Percentiles rank a stretch among this genome's conserved stretches.
Conservation (phyloP, 2,113 vertebrate species). For the Zosterops hypoxanthus region DNA sequence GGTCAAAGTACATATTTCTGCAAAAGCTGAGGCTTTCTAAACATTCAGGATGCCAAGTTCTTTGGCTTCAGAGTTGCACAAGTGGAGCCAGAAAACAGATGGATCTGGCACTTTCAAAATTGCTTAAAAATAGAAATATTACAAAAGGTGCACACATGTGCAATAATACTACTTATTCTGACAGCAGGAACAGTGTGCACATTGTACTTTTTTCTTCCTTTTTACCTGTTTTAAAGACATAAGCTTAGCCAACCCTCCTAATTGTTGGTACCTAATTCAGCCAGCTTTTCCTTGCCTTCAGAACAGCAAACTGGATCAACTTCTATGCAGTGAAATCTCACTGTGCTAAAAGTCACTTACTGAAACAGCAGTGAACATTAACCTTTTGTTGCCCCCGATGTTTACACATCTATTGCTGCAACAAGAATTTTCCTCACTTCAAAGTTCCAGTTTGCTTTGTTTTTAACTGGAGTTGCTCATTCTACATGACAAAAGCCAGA, state of each 20-base stretch:
- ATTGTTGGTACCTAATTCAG: background rate
- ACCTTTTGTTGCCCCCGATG: background rate
- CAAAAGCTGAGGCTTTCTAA: constrained; percentile 17
- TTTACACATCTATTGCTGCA: background rate
- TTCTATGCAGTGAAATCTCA: background rate
- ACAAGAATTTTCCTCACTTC: background rate
- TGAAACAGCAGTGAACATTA: background rate
- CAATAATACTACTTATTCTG: constrained; percentile 36
- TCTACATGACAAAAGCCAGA: background rate
- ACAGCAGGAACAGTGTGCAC: background rate
- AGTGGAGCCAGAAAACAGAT: constrained; percentile 57
- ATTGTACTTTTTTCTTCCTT: background rate
- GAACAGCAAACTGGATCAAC: background rate
- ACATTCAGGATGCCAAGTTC: background rate
- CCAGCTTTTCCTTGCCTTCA: background rate
- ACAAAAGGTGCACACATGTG: constrained; percentile 35
- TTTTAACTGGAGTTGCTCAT: background rate
- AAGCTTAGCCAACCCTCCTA: background rate
- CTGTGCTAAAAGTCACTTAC: background rate
- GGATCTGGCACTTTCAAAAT: constrained; percentile 42
- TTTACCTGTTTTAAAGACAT: background rate
- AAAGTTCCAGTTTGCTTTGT: background rate
- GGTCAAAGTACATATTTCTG: background rate
- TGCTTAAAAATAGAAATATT: constrained; percentile 61
- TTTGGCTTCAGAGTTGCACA: background rate